Base-by-base conservation (phyloP, 2,888 invertebrate genomes). In the Synanthedon myopaeformis region DNA sequence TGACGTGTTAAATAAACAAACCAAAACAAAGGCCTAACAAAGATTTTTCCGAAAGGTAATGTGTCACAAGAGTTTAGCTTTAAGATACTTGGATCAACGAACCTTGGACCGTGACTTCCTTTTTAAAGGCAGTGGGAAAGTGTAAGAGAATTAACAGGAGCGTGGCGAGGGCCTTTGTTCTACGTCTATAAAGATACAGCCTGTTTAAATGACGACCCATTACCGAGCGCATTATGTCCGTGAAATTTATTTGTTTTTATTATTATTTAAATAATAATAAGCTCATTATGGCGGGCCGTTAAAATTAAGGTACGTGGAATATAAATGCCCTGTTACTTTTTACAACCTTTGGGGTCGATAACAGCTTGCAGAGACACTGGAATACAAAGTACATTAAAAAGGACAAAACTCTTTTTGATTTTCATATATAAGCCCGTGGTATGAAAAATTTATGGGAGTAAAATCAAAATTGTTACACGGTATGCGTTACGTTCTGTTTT, bases 101-200 rank as follows among this genome's bases (percentile, higher is more conserved):
- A 74, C 83, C 83, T 67, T 59, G 61, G 65, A 59, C 76, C 85
- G 81, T 85, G 85, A 86, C 86, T 85, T 86, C 86, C 86, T 81
- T 74, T 83, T 86, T 82, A 85, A 78, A 78, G 41, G 64, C 72
- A 74, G 69, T 81, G 80, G 75, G 82, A 82, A 83, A 82, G 79
- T 76, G 74, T 71, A 64, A 66, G 70, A 64, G 73, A 78, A 77
- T 76, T 76, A 81, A 79, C 78, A 82, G 79, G 75, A 78, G 76
- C 78, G 79, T 75, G 60, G 72, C 75, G 69, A 67, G 63, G 56
- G 56, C 66, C 74, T 82, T 83, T 85, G 85, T 83, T 82, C 76
- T 74, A 59, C 66, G 59, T 63, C 71, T 76, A 73, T 69, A 70
- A 74, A 71, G 65, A 74, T 74, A 70, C 62, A 55, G 56, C 51